A percentile compares a stretch with the other conserved stretches of the same genome.
Evolutionary conservation across 2,113 vertebrate genomes (phyloP).

Genomic region (Ophthalmolycus amberensis): DNA sequence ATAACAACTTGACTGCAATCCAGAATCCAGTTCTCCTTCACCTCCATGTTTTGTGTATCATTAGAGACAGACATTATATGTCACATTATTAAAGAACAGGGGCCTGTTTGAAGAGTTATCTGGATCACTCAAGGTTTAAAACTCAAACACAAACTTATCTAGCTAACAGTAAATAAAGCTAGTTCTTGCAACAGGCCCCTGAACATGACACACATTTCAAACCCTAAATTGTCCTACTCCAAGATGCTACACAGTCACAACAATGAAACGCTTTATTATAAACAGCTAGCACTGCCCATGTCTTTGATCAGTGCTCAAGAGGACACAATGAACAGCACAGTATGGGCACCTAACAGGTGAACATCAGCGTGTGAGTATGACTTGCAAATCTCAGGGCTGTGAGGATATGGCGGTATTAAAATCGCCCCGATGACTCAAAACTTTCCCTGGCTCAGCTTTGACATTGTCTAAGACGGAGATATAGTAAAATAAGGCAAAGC

Average conservation of each 20-base stretch:
- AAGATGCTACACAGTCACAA: not conserved
- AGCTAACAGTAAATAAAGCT: not conserved
- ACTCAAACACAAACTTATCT: not conserved
- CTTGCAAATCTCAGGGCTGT: not conserved
- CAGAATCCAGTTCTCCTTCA: not conserved
- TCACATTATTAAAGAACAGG: not conserved
- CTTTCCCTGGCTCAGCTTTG: conserved; percentile 13
- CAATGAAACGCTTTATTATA: conserved; percentile 12
- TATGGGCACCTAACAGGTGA: conserved; percentile 2
- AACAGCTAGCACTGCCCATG: not conserved
- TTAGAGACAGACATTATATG: conserved; percentile 9
- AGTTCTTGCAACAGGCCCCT: not conserved
- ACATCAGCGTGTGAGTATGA: not conserved
- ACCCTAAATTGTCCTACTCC: conserved; percentile 5
- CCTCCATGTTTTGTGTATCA: not conserved
- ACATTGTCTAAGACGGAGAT: conserved; percentile 18
- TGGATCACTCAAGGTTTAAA: not conserved
- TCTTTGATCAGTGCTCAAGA: conserved; percentile 15
- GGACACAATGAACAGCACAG: not conserved
- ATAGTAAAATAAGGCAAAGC: conserved; percentile 51
- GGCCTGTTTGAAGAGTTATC: not conserved
- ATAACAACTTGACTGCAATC: conserved; percentile 5
- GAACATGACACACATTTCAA: conserved; percentile 6
- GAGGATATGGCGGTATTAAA: not conserved
- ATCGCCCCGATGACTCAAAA: not conserved